These are phyloP conservation scores for Bicyclus anynana DNA, from an alignment of 1,140 invertebrate genomes.

Conservation along the genomic window DNA sequence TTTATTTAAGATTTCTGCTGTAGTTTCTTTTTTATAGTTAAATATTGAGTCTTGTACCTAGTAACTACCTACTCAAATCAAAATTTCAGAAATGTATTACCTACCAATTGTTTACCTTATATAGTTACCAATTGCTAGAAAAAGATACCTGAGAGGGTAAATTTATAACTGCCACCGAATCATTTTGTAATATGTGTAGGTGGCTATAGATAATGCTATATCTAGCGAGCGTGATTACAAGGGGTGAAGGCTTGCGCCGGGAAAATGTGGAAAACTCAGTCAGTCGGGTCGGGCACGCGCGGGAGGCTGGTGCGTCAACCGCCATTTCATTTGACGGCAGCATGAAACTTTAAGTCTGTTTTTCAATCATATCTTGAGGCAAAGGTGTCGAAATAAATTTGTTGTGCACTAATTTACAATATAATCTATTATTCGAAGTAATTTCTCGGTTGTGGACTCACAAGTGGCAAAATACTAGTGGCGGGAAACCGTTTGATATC, in stretches of 20 bases:
- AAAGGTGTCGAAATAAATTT: conserved; percentile 31
- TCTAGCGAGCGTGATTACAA: conserved; percentile 67
- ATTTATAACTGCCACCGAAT: too few relatives aligned
- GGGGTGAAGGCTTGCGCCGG: conserved; percentile 75
- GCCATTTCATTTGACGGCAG: conserved; percentile 37
- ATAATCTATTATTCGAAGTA: conserved; percentile 7
- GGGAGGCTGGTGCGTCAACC: conserved; percentile 45
- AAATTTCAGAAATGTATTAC: too few relatives aligned
- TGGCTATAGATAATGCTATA: conserved; percentile 45
- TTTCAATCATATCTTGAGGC: conserved; percentile 43
- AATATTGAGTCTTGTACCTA: too few relatives aligned
- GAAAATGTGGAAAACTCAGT: conserved; percentile 72
- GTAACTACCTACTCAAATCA: too few relatives aligned
- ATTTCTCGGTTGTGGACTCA: conserved; percentile 27
- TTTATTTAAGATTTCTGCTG: too few relatives aligned
- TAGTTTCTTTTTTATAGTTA: too few relatives aligned
- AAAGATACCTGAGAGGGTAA: too few relatives aligned
- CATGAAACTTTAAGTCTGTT: conserved; percentile 66
- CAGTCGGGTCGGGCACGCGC: conserved; percentile 66
- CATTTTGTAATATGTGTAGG: neutral
- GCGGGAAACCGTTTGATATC: conserved; percentile 76
- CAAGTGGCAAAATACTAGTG: conserved; percentile 68
- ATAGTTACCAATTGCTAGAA: too few relatives aligned
- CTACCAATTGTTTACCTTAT: too few relatives aligned
- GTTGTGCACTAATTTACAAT: conserved; percentile 10